A percentile compares a stretch with the other conserved stretches of the same genome.
Conservation (phyloP, 2,888 invertebrate genomes). For the Rhogogaster chlorosoma region DNA sequence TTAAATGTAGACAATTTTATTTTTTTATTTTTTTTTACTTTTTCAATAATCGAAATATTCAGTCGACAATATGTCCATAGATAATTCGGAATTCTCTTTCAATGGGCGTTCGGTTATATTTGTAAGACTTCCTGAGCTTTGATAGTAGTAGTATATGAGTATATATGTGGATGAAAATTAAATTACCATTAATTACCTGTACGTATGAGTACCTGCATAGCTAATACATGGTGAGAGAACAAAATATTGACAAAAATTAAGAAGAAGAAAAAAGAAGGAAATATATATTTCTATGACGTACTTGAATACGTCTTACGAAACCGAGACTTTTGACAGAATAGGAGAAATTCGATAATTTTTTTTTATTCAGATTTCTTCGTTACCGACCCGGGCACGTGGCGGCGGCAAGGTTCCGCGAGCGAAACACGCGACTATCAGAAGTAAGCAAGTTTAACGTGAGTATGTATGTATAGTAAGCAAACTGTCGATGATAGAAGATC, state of each 20-base stretch:
- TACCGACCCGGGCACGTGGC: constrained; percentile 4
- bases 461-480: not conserved
- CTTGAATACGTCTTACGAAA: not conserved
- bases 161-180: not conserved
- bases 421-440: constrained; percentile 9
- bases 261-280: not conserved
- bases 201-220: not conserved
- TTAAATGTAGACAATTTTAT: too few species aligned
- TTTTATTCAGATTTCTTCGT: not conserved
- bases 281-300: not conserved
- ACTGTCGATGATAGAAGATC: not conserved
- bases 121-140: not conserved
- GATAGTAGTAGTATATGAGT: not conserved
- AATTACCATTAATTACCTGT: constrained; percentile 4
- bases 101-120: not conserved
- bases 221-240: not conserved
- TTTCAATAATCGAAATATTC: not conserved
- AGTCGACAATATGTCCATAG: too few species aligned
- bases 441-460: not conserved
- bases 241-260: not conserved
- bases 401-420: not conserved
- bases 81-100: not conserved
- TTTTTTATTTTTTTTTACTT: too few species aligned
- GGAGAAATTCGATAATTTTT: not conserved
- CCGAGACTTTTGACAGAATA: not conserved